A percentile compares a stretch with the other conserved stretches of the same genome.
Evolutionary conservation across 2,888 invertebrate genomes (phyloP).

Genomic region (Monopis laevigella): DNA sequence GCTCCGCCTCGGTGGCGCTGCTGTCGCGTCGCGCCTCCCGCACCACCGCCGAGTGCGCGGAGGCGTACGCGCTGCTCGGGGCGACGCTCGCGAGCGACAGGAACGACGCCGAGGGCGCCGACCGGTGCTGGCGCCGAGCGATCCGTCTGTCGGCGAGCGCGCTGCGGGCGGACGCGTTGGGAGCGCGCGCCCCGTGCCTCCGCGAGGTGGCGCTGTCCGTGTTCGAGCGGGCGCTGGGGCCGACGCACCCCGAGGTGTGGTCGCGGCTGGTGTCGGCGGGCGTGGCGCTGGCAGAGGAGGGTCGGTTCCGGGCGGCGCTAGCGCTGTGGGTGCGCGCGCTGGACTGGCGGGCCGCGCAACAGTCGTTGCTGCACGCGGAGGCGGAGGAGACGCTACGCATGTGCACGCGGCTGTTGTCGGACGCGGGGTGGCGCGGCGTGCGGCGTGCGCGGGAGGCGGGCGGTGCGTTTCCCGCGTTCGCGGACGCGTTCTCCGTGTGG

Average conservation of each 20-base stretch:
- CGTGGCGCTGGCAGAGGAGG: conserved; percentile 2
- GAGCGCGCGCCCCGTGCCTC: conserved; percentile 63
- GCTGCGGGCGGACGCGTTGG: conserved; percentile 57
- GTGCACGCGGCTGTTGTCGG: conserved; percentile 93
- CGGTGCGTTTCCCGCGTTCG: conserved; percentile 80
- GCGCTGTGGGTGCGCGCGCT: conserved; percentile 84
- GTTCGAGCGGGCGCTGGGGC: conserved; percentile 73
- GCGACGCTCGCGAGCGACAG: conserved; percentile 86
- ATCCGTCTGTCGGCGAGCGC: conserved; percentile 35
- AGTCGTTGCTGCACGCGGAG: conserved; percentile 21
- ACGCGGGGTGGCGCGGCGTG: conserved; percentile 87
- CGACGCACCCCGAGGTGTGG: conserved; percentile 69
- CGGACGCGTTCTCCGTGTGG: conserved; percentile 78
- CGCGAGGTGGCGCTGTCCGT: conserved; percentile 44
- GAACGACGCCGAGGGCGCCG: conserved; percentile 72
- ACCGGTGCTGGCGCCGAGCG: conserved; percentile 90
- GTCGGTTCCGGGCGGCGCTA: conserved; percentile 13
- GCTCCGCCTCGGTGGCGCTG: conserved; percentile 90
- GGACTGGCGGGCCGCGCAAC: conserved; percentile 97
- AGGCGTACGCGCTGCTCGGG: conserved; percentile 76
- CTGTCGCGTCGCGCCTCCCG: conserved; percentile 84
- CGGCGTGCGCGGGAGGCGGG: conserved; percentile 91
- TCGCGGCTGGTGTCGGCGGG: neutral
- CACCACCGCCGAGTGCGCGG: conserved; percentile 68
- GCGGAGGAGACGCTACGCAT: too few species aligned